Evolutionary conservation across 2,113 vertebrate genomes (phyloP), one percentile per base, ranked within the genome.

Genomic region (Alexandromys fortis): DNA sequence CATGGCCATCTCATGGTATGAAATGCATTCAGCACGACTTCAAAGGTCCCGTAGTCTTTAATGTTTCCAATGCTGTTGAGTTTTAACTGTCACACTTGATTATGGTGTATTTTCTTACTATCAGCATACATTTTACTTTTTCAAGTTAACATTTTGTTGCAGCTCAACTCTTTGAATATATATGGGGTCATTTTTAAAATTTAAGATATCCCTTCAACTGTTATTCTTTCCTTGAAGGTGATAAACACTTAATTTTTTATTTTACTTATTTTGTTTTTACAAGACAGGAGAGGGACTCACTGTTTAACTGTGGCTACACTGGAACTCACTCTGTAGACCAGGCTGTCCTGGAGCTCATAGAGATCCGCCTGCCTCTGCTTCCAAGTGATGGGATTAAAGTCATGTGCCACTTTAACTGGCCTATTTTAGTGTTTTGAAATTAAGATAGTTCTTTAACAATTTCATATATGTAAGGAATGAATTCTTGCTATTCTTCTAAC

Each of bases 171-270:
- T 61, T 90, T 92, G 76, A 38, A 58, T 83, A 33, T 83, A 52
- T 93, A 19, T 86, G 30, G 33, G 47, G 26, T 3, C 38, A 42
- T 38, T 85, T 96, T 96, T 90, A 88, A 35, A 2, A 35, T 63
- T 75, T 94, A 14, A 68, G 26, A 38, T 68, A 85, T 42, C 8
- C 4, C 89, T 73, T 79, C 61, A 19, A 5, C 6, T 96, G 28
- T 95, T 85, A 14, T 90, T 76, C 17, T 95, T 94, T 78, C 78
- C 79, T 95, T 87, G 22, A 92, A 73, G 16, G 12, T 26, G 89
- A 0, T 0, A 0, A 96, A 55, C n/a, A 8, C 17, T 70, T 12
- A 13, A 33, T 6, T 24, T 19, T 63, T 67, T 58, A 38, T 58
- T 35, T 76, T 96, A 38, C 35, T 33, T 30, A 5, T 83, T 42